These are phyloP conservation scores for Griposia aprilina DNA, from an alignment of 2,888 invertebrate species.

Conservation along the genomic window DNA sequence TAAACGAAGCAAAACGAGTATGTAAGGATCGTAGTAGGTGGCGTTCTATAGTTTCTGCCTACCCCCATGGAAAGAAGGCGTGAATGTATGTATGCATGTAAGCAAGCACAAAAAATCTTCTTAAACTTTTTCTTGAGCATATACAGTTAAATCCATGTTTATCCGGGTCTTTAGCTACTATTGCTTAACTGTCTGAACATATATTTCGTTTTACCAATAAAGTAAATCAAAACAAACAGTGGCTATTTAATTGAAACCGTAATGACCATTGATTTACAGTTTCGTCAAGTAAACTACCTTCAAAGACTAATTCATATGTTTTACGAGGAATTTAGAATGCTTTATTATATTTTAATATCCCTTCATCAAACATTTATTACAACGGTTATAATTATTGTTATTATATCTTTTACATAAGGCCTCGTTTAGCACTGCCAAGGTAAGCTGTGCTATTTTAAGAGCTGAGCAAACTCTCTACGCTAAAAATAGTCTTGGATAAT, in stretches of 20 bases:
- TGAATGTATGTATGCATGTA: too few relatives aligned
- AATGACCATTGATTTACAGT: constrained; percentile 45
- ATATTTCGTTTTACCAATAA: neutral
- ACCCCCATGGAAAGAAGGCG: too few relatives aligned
- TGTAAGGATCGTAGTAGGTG: too few relatives aligned
- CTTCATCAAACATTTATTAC: constrained; percentile 43
- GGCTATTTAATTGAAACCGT: constrained; percentile 31
- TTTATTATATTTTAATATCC: constrained; percentile 32
- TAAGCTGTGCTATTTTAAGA: too few relatives aligned
- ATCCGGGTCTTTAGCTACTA: neutral
- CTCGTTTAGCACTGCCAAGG: neutral
- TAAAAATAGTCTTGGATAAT: neutral
- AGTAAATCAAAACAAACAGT: constrained; percentile 32
- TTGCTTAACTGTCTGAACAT: neutral
- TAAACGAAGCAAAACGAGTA: too few relatives aligned
- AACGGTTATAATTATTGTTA: constrained; percentile 8
- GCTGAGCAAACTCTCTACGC: too few relatives aligned
- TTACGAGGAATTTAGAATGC: constrained; percentile 42
- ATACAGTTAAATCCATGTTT: neutral
- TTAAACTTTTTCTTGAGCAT: neutral
- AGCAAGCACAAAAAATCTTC: neutral
- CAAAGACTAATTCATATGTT: constrained; percentile 31
- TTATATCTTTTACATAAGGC: neutral
- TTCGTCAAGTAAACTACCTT: constrained; percentile 44
- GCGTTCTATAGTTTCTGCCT: too few relatives aligned